phyloP scores from a whole-genome alignment of 2,888 invertebrate genomes.

The Drosophila robusta region DNA sequence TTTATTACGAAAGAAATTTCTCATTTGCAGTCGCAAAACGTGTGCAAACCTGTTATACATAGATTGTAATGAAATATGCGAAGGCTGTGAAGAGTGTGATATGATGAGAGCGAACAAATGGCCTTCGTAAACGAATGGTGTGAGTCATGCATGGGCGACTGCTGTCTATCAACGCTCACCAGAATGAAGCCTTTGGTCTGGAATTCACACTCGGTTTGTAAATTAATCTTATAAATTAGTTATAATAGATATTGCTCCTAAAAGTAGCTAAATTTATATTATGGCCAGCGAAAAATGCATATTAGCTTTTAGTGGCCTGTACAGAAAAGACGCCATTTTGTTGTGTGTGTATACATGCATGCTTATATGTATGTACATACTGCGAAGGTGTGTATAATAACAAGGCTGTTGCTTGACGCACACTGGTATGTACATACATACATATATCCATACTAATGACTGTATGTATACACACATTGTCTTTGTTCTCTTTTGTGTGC shows the following conservation, averaged over 20 bases:
- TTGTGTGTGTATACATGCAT: conserved; percentile 19
- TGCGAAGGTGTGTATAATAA: conserved; percentile 21
- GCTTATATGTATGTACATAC: conserved; percentile 19
- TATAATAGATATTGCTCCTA: conserved; percentile 23
- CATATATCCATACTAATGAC: background rate
- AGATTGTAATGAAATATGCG: conserved; percentile 75
- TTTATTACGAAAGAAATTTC: conserved; percentile 84
- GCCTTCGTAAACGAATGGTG: conserved; percentile 61
- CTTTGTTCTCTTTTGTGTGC: conserved; percentile 45
- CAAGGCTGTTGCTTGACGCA: conserved; percentile 10
- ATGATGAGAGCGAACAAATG: conserved; percentile 62
- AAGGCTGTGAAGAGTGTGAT: conserved; percentile 74
- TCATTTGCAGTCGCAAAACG: conserved; percentile 84
- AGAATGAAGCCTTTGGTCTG: conserved; percentile 64
- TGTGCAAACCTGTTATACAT: conserved; percentile 62
- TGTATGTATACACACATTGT: conserved; percentile 14
- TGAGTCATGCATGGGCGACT: conserved; percentile 67
- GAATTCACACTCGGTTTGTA: conserved; percentile 80
- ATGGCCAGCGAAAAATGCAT: conserved; percentile 6
- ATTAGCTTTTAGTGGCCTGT: conserved; percentile 3
- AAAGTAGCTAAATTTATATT: conserved; percentile 30
- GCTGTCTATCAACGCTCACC: conserved; percentile 57
- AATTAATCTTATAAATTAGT: conserved; percentile 56
- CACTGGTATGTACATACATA: background rate
- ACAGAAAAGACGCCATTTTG: conserved; percentile 21